Evolutionary conservation across 2,797 vertebrate genomes (phyloP).

Genomic region (Myripristis murdjan): DNA sequence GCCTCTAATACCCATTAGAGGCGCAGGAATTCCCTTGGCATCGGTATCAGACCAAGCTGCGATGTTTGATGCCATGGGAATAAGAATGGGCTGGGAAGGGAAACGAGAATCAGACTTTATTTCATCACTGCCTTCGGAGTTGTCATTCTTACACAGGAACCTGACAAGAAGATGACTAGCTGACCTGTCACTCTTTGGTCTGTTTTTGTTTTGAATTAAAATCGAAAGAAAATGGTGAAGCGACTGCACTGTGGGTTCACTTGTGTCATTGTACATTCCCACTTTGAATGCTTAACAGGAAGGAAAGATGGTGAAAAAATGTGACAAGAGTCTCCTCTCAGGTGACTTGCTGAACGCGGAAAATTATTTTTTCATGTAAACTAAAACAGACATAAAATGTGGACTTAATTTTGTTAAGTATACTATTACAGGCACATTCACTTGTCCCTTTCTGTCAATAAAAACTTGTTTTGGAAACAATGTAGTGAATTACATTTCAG

Average conservation of each 20-base stretch:
- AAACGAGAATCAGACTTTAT: conserved; percentile 14
- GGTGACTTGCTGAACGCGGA: neutral
- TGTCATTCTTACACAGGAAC: conserved; percentile 28
- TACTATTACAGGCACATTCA: no score
- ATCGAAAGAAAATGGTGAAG: neutral
- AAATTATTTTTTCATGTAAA: no score
- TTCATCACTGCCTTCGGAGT: conserved; percentile 26
- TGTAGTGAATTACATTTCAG: no score
- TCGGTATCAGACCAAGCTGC: no score
- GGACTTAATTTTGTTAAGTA: neutral
- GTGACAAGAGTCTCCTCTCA: no score
- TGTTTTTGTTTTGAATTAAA: conserved; percentile 21
- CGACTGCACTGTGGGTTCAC: neutral
- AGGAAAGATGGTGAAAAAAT: neutral
- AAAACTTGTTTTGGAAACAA: no score
- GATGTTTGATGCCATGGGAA: no score
- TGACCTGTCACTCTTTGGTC: conserved; percentile 25
- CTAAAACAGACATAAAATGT: neutral
- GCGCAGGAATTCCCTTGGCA: no score
- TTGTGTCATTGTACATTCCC: neutral
- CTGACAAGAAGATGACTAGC: conserved; percentile 16
- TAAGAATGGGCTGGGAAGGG: conserved; percentile 22
- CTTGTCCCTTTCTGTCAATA: no score
- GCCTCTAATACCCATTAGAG: no score
- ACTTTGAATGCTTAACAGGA: conserved; percentile 6